Conservation (phyloP, 1,140 invertebrate genomes). For the Zophobas morio region DNA sequence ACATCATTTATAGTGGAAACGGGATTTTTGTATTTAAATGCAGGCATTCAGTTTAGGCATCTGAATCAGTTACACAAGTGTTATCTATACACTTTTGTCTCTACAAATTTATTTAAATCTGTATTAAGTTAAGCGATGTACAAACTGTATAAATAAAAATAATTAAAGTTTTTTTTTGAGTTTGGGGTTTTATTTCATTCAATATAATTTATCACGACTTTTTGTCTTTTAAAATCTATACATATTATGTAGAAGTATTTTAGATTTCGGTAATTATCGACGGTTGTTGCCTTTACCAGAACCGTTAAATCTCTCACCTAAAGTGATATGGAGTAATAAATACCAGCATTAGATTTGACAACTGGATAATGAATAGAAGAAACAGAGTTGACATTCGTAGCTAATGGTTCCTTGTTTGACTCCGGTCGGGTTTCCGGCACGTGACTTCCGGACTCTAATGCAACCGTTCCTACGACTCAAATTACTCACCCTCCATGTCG, state of each 20-base stretch:
- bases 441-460: slow-evolving; percentile 57
- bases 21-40: too few species aligned
- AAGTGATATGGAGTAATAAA: neutral
- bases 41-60: too few species aligned
- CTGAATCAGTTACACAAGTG: too few species aligned
- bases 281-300: neutral
- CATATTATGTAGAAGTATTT: too few species aligned
- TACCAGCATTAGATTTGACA: slow-evolving; percentile 24
- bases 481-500: slow-evolving; percentile 55
- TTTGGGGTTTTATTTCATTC: too few species aligned
- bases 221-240: too few species aligned
- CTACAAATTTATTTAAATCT: too few species aligned
- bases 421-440: slow-evolving; percentile 60
- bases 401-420: slow-evolving; percentile 60
- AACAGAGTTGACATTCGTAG: slow-evolving; percentile 43
- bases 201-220: too few species aligned
- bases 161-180: too few species aligned
- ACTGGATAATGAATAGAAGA: slow-evolving; percentile 44
- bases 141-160: too few species aligned
- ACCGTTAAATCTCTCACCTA: neutral
- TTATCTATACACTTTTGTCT: too few species aligned
- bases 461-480: slow-evolving; percentile 53
- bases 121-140: too few species aligned
- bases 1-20: neutral
- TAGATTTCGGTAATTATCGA: neutral